A percentile compares a stretch with the other conserved stretches of the same genome.
phyloP scores from a whole-genome alignment of 2,113 vertebrate species.

The Dasyurus viverrinus region DNA sequence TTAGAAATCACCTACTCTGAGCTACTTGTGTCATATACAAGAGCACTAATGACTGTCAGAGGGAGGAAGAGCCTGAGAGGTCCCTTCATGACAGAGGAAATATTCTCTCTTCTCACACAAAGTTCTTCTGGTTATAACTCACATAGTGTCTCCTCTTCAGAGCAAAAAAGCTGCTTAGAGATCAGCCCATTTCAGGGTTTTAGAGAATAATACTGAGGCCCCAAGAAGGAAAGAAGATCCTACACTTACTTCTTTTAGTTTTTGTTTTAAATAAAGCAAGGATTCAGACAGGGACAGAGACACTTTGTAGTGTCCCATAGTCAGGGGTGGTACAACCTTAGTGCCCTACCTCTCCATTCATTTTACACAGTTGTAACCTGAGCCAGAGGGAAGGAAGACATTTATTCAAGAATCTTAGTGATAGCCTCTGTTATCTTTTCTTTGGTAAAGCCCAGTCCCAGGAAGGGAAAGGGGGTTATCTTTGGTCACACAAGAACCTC shows the following conservation, averaged over 20 bases:
- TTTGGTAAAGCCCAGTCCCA: no score
- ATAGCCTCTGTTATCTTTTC: neutral
- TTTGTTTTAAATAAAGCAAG: no score
- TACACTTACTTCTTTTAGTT: neutral
- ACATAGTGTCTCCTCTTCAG: no score
- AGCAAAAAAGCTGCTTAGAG: neutral
- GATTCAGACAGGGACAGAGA: no score
- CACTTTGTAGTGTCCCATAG: no score
- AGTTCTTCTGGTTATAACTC: neutral
- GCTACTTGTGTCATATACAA: neutral
- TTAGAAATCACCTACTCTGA: no score
- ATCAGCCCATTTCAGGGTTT: neutral
- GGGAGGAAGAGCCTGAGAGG: neutral
- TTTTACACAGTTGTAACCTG: no score
- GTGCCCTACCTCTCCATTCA: no score
- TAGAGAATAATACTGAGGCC: neutral
- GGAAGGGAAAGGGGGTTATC: neutral
- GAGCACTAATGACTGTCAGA: neutral
- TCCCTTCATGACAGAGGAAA: neutral
- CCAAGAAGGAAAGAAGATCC: neutral
- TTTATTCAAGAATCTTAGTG: neutral
- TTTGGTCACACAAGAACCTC: neutral
- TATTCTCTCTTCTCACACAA: neutral
- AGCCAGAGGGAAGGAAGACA: neutral
- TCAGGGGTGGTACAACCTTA: neutral